Evolutionary conservation across 2,797 vertebrate genomes (phyloP), one percentile per base, ranked within the genome.

Genomic region (Discoglossus pictus): DNA sequence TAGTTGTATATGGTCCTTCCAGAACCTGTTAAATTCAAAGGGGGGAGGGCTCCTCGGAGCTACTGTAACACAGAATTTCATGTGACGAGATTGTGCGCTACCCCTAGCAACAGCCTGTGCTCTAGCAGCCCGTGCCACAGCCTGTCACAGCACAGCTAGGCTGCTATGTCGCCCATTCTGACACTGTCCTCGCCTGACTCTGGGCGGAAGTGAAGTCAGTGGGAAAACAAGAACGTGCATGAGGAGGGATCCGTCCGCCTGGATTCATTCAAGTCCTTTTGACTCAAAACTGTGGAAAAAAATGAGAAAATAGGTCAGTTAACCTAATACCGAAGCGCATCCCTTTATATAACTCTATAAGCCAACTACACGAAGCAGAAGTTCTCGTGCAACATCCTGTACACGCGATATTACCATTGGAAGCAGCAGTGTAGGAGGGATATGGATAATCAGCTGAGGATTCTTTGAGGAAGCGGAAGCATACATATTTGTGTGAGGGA

Each of bases 101-200:
- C 9, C 55, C 55, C 13, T 58, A 58, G 55, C 39, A 58, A 58
- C 55, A 43, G 39, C 39, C 7, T 15, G n/a, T 43, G 38, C 25
- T 35, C 2, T 20, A 25, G 34, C 20, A 43, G n/a, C 39, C 13
- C 13, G 23, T 12, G 8, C 9, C 53, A 39, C 40, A 27, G 55
- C 21, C 39, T 31, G 2, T 25, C 12, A 50, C 15, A 5, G 27
- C 16, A 12, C 8, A 17, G 10, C 21, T 13, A 39, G 10, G 20
- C 12, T 31, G 4, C 10, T 16, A 8, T 5, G 27, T 9, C 52
- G 10, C 21, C 31, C 38, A 42, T 17, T 12, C 23, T 31, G 23
- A 16, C 55, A 58, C 55, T 43, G 55, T 58, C 55, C 55, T 58
- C 43, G 55, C 7, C 55, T 58, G 55, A 58, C 55, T 25, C 39